Percentiles rank a stretch among this genome's conserved stretches.
Evolutionary conservation across 2,888 invertebrate species (phyloP).

Genomic region (Oithona nana): DNA sequence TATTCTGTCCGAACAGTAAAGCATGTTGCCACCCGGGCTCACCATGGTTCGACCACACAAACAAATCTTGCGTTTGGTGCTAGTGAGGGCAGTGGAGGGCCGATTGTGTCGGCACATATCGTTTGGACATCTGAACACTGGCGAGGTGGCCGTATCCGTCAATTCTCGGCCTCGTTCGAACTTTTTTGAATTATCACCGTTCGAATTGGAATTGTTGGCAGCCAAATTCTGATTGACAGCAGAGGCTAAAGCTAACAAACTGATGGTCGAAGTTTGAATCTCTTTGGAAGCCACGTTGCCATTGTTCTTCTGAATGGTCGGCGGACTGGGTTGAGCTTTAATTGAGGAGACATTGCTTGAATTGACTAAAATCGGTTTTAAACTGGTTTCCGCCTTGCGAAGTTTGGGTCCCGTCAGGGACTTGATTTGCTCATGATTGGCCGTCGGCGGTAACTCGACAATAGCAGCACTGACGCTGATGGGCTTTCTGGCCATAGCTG

Average conservation of each 20-base stretch:
- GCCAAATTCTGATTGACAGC: background rate
- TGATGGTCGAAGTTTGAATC: background rate
- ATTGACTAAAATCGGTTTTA: background rate
- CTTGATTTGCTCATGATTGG: background rate
- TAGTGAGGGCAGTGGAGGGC: background rate
- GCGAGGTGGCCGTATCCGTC: background rate
- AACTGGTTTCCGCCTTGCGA: background rate
- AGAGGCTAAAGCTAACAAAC: background rate
- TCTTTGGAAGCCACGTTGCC: background rate
- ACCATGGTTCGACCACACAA: slow-evolving; percentile 1
- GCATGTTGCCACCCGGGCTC: too few relatives aligned
- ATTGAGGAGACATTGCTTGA: background rate
- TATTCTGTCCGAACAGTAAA: too few relatives aligned
- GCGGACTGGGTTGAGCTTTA: background rate
- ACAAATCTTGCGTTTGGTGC: background rate
- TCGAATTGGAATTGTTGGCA: background rate
- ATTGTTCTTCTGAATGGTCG: background rate
- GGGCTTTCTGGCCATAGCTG: background rate
- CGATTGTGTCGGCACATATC: background rate
- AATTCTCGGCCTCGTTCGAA: background rate
- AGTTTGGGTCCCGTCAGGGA: background rate
- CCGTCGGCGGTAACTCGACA: background rate
- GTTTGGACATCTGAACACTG: background rate
- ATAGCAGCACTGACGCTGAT: background rate
- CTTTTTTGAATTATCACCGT: background rate